Base-by-base conservation (phyloP, 2,888 invertebrate genomes). In the Galerucella nymphaeae region DNA sequence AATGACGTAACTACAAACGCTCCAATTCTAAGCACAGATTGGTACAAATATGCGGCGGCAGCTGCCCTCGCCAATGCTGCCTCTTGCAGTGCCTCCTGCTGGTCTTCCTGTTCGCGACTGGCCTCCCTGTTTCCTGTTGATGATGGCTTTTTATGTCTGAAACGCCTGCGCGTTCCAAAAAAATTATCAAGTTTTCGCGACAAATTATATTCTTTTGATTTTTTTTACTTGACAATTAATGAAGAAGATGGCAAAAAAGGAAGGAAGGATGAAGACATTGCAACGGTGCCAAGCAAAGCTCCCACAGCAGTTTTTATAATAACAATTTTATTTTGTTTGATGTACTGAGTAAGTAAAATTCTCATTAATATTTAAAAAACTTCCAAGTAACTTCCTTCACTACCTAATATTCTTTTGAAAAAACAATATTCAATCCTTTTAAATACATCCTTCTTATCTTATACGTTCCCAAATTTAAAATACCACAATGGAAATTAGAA, bases 1-100 rank as follows among this genome's bases (percentile, higher is more conserved):
- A 86, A 86, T 86, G 86, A 86, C 86, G 86, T 84, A 85, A 86
- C 86, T 85, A 85, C 86, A 85, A 86, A 85, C 85, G 85, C 83
- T 79, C 82, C 71, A 80, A 80, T 83, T 83, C 83, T 83, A 83
- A 82, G 84, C 84, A 84, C 84, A 84, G 84, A 84, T 84, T 84
- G 85, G 84, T 83, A 83, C 82, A 82, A 82, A 82, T 83, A 79
- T 79, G 79, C 78, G 74, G 81, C 81, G 80, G 61, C 61, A 62
- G 42, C 61, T 38, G 18, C 61, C 42, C 61, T 62, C 61, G 61
- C 61, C 61, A 62, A 62, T 62, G 61, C 61, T 68, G 61, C 68
- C 50, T 45, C 61, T 61, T 61, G 41, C 45, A 14, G 48, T 68
- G 61, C 68, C 50, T 45, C 61, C 68, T 61, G 41, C 45, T 18